Evolutionary conservation across 2,797 vertebrate species (phyloP), one percentile per base, ranked within the genome.

Genomic region (Danionella dracula): DNA sequence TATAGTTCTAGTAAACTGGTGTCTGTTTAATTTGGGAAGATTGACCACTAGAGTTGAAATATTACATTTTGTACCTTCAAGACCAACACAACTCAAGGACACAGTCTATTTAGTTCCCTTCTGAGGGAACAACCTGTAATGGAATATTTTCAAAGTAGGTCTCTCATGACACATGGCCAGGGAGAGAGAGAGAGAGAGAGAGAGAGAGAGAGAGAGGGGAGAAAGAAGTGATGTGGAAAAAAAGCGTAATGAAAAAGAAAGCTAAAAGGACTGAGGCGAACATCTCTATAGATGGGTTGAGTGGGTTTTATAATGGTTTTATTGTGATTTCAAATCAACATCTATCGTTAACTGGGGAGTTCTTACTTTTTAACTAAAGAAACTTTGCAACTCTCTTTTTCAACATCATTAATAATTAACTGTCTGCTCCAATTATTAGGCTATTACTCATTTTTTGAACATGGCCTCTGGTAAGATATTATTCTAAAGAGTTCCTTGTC

Each of bases 91-190:
- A 27, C 50, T 48, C 29, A 60, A 46, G 66, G 62, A 62, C 42
- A 58, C 32, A 53, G 55, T 65, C 61, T 44, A 37, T 57, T 66
- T 41, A 65, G 68, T 46, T 58, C 46, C 21, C 23, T 62, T 63
- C 29, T 69, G 50, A 62, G 56, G 51, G 40, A 48, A 74, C 17
- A 62, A 72, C 65, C 55, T 67, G 54, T 35, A 60, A 61, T 29
- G 66, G 48, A 70, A 67, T 46, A 40, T 64, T 67, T 46, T 4
- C 12, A 67, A 77, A 72, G 58, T 75, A 70, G 72, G 73, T 70
- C 67, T 72, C 66, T 45, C 44, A 41, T 44, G 44, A 50, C 40
- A 49, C 21, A 49, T 45, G 35, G 40, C 27, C 8, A 60, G 42
- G 48, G 13, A 48, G 34, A 48, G 31, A 51, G 27, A 40, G 5